phyloP scores from a whole-genome alignment of 2,113 vertebrate genomes.

The Ploceus nigricollis region DNA sequence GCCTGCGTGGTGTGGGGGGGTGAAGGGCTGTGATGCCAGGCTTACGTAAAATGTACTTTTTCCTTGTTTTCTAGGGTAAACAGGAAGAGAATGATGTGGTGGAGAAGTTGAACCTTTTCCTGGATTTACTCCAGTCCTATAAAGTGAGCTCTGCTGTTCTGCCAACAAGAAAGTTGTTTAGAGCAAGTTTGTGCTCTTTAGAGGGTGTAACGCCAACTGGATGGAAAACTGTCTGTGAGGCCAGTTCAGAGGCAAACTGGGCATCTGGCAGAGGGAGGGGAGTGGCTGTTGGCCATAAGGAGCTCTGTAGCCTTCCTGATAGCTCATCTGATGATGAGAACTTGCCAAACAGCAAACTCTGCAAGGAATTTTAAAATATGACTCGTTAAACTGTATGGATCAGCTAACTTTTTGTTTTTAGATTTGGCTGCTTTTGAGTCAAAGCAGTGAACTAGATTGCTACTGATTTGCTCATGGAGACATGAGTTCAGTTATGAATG shows the following conservation, averaged over 20 bases:
- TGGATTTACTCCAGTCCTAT: conserved; percentile 96
- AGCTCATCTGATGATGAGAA: background rate
- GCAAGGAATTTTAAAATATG: background rate
- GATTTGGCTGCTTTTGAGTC: background rate
- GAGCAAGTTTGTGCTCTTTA: background rate
- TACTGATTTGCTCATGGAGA: background rate
- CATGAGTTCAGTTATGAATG: background rate
- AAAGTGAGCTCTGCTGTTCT: conserved; percentile 78
- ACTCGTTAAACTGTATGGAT: background rate
- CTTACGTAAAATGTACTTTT: conserved; percentile 9
- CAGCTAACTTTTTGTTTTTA: background rate
- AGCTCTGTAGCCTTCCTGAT: background rate
- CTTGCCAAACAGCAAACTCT: background rate
- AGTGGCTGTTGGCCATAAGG: background rate
- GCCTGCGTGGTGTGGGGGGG: background rate
- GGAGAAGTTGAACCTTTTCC: conserved; percentile 93
- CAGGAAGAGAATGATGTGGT: conserved; percentile 95
- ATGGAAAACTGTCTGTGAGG: background rate
- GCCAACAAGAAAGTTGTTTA: background rate
- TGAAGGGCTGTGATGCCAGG: background rate
- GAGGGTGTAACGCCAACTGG: background rate
- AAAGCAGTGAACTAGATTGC: background rate
- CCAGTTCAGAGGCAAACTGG: conserved; percentile 20
- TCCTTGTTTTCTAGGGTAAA: conserved; percentile 80
- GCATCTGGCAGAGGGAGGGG: background rate